Evolutionary conservation across 2,797 vertebrate genomes (phyloP), one percentile per base, ranked within the genome.

Genomic region (Coccyzus lansbergi): DNA sequence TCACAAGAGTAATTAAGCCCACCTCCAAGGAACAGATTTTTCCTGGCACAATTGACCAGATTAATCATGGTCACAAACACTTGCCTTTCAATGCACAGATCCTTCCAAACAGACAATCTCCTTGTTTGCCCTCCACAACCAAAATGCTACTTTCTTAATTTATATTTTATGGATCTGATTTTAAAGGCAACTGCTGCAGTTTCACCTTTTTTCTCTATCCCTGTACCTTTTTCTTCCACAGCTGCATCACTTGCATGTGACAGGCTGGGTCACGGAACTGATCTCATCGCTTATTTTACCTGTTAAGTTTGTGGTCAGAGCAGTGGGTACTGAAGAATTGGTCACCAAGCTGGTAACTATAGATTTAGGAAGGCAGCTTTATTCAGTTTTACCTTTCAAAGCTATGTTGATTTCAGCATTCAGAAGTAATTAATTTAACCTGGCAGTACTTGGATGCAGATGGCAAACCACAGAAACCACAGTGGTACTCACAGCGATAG

Each of bases 401-500:
- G 29, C 18, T 55, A 0, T 20, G 3, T 21, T 83, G 29, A 46
- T 87, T 70, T 85, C 82, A 88, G 19, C 74, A 52, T 48, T 88
- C 72, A 86, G 69, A 80, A 75, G 44, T 7, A 80, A 38, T 25
- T 88, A 5, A 49, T 85, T 65, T 83, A 65, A 46, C 17, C 25
- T 22, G 15, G 16, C 42, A 55, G n/a, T 15, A 31, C 5, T 17
- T 59, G 34, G 48, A 18, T 40, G 21, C 48, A 83, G 52, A 19
- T 26, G 78, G 64, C 42, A 82, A 44, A 40, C 34, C 60, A 26
- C 56, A 91, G 72, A 80, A 88, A 76, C 38, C 33, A 31, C 34
- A 12, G 11, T 44, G 55, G 36, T 67, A 97, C 99, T 99, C 96
- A 99, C 99, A 63, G 98, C 98, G 25, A 98, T 97, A 88, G 99